phyloP scores from a whole-genome alignment of 2,113 vertebrate species.

The Syngnathus scovelli region DNA sequence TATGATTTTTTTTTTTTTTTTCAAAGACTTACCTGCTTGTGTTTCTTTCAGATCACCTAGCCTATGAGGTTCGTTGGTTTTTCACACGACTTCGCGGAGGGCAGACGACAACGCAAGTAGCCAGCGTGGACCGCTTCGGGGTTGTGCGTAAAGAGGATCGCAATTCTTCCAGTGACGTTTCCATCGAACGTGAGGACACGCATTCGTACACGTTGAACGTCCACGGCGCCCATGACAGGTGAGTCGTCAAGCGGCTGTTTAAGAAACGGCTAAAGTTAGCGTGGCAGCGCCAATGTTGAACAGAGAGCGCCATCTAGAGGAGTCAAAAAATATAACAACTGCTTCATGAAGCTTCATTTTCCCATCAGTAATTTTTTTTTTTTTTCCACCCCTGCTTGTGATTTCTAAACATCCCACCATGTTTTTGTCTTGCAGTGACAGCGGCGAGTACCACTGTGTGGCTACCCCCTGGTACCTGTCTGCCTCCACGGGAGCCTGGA shows the following conservation, averaged over 20 bases:
- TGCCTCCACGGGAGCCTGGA: slow-evolving; percentile 75
- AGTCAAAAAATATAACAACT: too few species aligned
- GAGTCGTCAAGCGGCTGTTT: slow-evolving; percentile 3
- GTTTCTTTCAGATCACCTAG: slow-evolving; percentile 74
- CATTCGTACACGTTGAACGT: slow-evolving; percentile 78
- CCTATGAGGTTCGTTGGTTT: slow-evolving; percentile 88
- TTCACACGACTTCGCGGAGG: slow-evolving; percentile 70
- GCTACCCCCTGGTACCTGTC: slow-evolving; percentile 85
- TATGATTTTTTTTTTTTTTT: not conserved
- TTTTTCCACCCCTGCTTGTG: not conserved
- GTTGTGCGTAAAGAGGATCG: slow-evolving; percentile 71
- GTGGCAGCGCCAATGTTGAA: too few species aligned
- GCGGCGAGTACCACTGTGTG: slow-evolving; percentile 83
- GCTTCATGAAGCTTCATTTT: too few species aligned
- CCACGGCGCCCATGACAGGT: slow-evolving; percentile 78
- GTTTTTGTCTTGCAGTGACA: slow-evolving; percentile 64
- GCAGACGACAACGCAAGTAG: slow-evolving; percentile 64
- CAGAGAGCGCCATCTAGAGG: too few species aligned
- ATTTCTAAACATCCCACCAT: not conserved
- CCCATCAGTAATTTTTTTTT: not conserved
- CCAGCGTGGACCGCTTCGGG: slow-evolving; percentile 78
- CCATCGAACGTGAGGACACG: slow-evolving; percentile 75
- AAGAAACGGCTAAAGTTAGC: too few species aligned
- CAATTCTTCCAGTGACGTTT: slow-evolving; percentile 81
- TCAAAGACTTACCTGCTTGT: not conserved